phyloP scores from a whole-genome alignment of 2,797 vertebrate genomes.

The Onychomys leucogaster region DNA sequence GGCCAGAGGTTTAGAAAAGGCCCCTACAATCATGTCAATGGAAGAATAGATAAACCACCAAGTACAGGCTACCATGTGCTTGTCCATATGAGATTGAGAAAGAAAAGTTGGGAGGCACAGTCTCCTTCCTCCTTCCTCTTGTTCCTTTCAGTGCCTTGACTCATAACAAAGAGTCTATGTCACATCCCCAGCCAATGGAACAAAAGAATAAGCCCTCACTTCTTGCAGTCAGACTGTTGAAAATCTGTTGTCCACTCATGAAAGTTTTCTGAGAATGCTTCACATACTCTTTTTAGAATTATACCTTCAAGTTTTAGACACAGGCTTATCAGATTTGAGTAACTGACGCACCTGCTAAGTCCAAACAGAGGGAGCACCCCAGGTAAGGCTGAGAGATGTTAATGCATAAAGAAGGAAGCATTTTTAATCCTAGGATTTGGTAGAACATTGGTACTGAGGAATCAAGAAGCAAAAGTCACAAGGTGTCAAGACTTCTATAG shows the following conservation, averaged over 20 bases:
- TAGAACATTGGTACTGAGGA: not conserved
- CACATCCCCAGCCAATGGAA: not conserved
- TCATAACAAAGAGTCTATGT: not conserved
- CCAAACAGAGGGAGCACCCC: slow-evolving; percentile 18
- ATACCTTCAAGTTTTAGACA: slow-evolving; percentile 6
- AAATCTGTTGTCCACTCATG: not conserved
- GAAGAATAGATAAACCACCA: not conserved
- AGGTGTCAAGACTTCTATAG: not conserved
- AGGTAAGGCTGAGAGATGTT: not conserved
- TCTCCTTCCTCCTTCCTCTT: not conserved
- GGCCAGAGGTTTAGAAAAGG: not conserved
- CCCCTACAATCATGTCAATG: not conserved
- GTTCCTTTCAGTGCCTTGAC: not conserved
- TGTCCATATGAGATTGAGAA: not conserved
- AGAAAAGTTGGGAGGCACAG: not conserved
- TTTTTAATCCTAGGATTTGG: not conserved
- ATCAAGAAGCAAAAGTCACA: not conserved
- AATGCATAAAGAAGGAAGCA: slow-evolving; percentile 23
- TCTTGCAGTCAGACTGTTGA: not conserved
- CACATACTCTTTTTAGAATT: not conserved
- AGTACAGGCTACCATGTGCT: not conserved
- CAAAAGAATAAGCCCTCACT: not conserved
- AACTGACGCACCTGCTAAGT: not conserved
- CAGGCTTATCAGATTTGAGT: not conserved
- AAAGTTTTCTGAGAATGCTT: not conserved